Evolutionary conservation across 2,888 invertebrate genomes (phyloP), one percentile per base, ranked within the genome.

Genomic region (Nebria salina): DNA sequence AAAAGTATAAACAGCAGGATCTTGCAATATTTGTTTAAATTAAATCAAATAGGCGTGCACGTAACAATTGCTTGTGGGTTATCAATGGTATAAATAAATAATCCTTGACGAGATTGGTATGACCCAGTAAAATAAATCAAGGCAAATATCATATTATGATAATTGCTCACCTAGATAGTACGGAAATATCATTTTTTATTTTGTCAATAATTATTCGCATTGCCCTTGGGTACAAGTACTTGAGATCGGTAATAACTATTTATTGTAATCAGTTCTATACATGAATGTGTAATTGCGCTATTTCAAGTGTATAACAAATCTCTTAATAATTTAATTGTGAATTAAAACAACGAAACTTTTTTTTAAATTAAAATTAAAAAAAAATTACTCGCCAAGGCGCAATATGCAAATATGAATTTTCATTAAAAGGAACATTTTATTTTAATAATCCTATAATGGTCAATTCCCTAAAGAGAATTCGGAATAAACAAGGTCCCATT

Each of bases 11-110:
- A 54, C 4, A 54, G 8, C 54, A 54, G 54, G 54, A 54, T 54
- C 8, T 54, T 54, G 34, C 4, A 54, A 11, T 11, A 54, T 13
- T 54, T 54, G 54, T 54, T 54, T 54, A 54, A 54, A 54, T 54
- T 54, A 54, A 54, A 54, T 54, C 13, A 54, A 54, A 54, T 11
- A 13, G 54, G 54, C 54, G 54, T 54, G 54, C 54, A 54, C 13
- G 1, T 76, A 76, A 76, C 76, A 76, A 76, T 70, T 76, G 76
- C 13, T 15, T 70, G 76, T 76, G 70, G 76, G 76, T 70, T 76
- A 70, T 70, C 76, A 76, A 76, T 76, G 66, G 43, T 76, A 76
- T 34, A 76, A 76, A 76, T 76, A 76, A 70, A 70, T 41, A 76
- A 76, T 76, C 76, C 70, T 76, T 76, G 76, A 76, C 76, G 42